Percentiles rank a stretch among this genome's conserved stretches.
phyloP scores from a whole-genome alignment of 1,140 invertebrate genomes.

The Acromyrmex charruanus region DNA sequence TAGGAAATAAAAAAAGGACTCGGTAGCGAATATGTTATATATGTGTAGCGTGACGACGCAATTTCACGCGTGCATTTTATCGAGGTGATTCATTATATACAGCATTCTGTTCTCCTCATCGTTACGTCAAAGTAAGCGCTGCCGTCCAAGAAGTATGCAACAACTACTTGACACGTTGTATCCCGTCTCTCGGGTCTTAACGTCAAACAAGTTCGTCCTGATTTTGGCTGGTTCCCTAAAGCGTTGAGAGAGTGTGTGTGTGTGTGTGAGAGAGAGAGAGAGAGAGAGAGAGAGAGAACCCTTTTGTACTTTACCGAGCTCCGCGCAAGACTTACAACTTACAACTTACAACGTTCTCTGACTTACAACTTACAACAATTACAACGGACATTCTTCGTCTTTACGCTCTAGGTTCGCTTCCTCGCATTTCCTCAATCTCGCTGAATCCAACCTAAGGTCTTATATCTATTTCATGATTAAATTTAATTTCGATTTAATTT shows the following conservation, averaged over 20 bases:
- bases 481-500: too few relatives aligned
- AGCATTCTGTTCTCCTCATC: background rate
- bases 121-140: conserved; percentile 22
- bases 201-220: conserved; percentile 31
- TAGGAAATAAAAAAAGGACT: conserved; percentile 13
- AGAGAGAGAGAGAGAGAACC: background rate
- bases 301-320: conserved; percentile 10
- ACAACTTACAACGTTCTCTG: conserved; percentile 3
- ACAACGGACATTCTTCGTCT: background rate
- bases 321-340: conserved; percentile 11
- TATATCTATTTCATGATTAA: too few relatives aligned
- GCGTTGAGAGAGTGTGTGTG: conserved; percentile 13
- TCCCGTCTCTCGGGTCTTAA: conserved; percentile 25
- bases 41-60: background rate
- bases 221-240: conserved; percentile 20
- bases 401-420: background rate
- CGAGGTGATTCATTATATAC: conserved; percentile 8
- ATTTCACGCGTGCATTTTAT: conserved; percentile 33
- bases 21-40: conserved; percentile 5
- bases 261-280: background rate
- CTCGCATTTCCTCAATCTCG: background rate
- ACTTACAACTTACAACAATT: conserved; percentile 20
- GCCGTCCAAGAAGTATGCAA: conserved; percentile 29
- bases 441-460: too few relatives aligned
- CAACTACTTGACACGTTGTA: conserved; percentile 44